phyloP scores from a whole-genome alignment of 2,113 vertebrate species.

The Alligator sinensis region DNA sequence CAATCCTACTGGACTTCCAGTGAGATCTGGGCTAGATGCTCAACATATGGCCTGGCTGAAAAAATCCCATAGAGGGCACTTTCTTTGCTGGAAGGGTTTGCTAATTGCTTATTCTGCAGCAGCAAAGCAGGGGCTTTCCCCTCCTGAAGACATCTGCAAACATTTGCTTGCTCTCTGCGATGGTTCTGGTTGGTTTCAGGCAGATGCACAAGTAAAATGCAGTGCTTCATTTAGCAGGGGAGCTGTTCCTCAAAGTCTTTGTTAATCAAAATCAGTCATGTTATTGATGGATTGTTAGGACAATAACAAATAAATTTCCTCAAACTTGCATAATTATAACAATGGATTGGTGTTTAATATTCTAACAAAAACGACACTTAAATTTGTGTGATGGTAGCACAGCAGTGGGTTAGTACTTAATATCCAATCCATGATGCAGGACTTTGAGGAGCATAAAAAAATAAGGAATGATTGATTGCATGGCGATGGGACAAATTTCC shows the following conservation, averaged over 20 bases:
- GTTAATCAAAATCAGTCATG: rapidly evolving
- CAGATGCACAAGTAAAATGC: background rate
- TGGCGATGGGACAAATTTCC: background rate
- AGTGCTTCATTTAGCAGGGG: background rate
- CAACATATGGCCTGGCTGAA: background rate
- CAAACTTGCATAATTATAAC: background rate
- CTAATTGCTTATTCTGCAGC: background rate
- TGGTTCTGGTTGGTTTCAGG: background rate
- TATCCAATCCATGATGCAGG: background rate
- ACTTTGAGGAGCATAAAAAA: no score
- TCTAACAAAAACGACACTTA: background rate
- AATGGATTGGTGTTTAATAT: background rate
- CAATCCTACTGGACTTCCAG: background rate
- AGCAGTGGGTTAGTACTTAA: background rate
- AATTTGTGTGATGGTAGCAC: background rate
- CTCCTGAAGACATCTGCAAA: background rate
- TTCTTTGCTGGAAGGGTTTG: background rate
- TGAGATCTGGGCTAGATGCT: background rate
- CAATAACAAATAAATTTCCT: background rate
- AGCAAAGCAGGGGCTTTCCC: background rate
- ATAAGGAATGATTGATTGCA: no score
- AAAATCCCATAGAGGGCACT: background rate
- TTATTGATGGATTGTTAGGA: background rate
- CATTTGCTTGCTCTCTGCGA: background rate
- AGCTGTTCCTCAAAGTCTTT: background rate